Evolutionary conservation across 2,113 vertebrate species (phyloP).

Genomic region (Daphoenositta chrysoptera): DNA sequence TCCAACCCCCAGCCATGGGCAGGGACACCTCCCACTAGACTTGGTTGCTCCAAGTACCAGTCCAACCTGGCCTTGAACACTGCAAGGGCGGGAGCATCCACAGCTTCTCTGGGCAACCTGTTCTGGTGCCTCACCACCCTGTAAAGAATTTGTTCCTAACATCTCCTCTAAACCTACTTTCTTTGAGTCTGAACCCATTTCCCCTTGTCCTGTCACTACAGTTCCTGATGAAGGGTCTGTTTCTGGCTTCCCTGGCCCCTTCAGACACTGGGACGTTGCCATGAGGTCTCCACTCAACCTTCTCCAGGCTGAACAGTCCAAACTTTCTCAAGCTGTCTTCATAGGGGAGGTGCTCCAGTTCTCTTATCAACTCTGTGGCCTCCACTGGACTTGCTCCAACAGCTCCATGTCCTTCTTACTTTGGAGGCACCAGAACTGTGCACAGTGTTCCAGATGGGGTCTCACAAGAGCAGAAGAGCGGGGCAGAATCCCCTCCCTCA

Average conservation of each 20-base stretch:
- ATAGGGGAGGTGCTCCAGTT: rapidly evolving
- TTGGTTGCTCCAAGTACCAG: background rate
- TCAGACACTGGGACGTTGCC: background rate
- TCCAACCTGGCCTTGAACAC: background rate
- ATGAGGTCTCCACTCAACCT: background rate
- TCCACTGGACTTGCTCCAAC: background rate
- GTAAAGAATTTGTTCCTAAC: background rate
- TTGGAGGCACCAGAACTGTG: background rate
- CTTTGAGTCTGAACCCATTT: background rate
- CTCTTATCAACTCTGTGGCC: background rate
- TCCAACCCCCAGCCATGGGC: background rate
- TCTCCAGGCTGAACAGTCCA: background rate
- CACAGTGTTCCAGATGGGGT: background rate
- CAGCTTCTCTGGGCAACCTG: background rate
- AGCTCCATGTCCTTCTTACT: background rate
- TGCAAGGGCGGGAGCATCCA: background rate
- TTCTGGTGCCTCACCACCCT: background rate
- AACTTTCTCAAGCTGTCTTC: background rate
- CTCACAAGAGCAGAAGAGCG: background rate
- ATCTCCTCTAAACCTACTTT: background rate
- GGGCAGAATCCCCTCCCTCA: background rate
- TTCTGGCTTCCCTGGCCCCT: background rate
- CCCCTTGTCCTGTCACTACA: background rate
- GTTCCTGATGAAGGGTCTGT: background rate
- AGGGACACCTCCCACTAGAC: background rate